A percentile compares a stretch with the other conserved stretches of the same genome.
These are phyloP conservation scores for Hydroisotoma schaefferi DNA, from an alignment of 2,888 invertebrate genomes.

Conservation along the genomic window DNA sequence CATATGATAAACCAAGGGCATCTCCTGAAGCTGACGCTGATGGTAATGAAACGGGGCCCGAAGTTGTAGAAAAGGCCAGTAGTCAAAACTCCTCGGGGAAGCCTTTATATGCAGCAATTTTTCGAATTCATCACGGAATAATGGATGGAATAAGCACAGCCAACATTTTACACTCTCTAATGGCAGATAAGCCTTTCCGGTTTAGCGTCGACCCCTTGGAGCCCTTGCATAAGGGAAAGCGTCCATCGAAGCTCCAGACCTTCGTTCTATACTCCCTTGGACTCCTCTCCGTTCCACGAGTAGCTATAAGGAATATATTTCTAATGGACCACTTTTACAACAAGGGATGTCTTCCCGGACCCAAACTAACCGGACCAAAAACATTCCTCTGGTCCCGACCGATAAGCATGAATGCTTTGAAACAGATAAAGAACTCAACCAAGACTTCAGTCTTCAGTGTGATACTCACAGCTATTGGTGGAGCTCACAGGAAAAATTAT, in stretches of 20 bases:
- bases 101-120: constrained; percentile 42
- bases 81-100: too few species aligned
- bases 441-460: constrained; percentile 39
- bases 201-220: constrained; percentile 42
- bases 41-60: too few species aligned
- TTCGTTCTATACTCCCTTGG: constrained; percentile 25
- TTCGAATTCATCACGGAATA: constrained; percentile 38
- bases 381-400: constrained; percentile 41
- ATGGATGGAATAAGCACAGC: constrained; percentile 38
- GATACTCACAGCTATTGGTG: constrained; percentile 36
- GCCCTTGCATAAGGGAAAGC: constrained; percentile 13
- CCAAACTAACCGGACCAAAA: constrained; percentile 38
- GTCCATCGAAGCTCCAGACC: constrained; percentile 9
- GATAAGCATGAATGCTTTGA: constrained; percentile 35
- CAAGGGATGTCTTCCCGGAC: constrained; percentile 34
- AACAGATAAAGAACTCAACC: constrained; percentile 36
- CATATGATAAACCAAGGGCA: constrained; percentile 5
- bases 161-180: constrained; percentile 35
- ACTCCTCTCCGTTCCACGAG: constrained; percentile 32
- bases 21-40: background rate
- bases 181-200: constrained; percentile 44
- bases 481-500: constrained; percentile 34
- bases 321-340: constrained; percentile 27
- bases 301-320: constrained; percentile 21
- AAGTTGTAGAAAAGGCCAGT: too few species aligned